Evolutionary conservation across 2,888 invertebrate genomes (phyloP), one percentile per base, ranked within the genome.

Genomic region (Doris montereyensis): DNA sequence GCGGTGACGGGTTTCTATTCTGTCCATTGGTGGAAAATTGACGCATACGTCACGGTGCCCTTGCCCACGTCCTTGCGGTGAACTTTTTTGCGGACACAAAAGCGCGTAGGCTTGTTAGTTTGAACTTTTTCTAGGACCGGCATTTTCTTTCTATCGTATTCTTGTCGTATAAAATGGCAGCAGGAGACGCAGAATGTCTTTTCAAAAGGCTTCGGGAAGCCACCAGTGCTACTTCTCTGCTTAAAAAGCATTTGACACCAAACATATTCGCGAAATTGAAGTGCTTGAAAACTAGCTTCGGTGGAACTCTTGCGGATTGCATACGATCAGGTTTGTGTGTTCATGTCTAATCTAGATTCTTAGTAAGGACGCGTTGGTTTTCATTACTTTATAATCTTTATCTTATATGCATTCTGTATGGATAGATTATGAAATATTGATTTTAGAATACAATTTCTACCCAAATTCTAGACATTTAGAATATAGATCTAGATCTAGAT

Each of bases 301-400:
- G 87, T 8, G 88, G 88, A 72, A 85, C 86, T n/a, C 57, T 89
- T 8, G 85, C 83, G 4, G 83, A 88, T 57, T 88, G 88, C 74
- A 88, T 89, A 21, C 81, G 82, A 92, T 98, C 98, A 88, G 98
- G 97, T 96, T 52, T 80, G 68, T 28, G 57, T 4, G 30, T 8
- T 41, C 17, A 10, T 41, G 17, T 10, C 52, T 5, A 41, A 17
- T 41, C n/a, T n/a, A n/a, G n/a, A n/a, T n/a, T n/a, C n/a, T n/a
- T n/a, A n/a, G n/a, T n/a, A n/a, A n/a, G n/a, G n/a, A n/a, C n/a
- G n/a, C n/a, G n/a, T n/a, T n/a, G n/a, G n/a, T n/a, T n/a, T n/a
- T n/a, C n/a, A n/a, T n/a, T n/a, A n/a, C n/a, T n/a, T n/a, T n/a
- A n/a, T n/a, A n/a, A n/a, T n/a, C n/a, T n/a, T n/a, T n/a, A n/a